These are phyloP conservation scores for Eurypyga helias DNA, from an alignment of 2,113 vertebrate genomes.

Conservation along the genomic window DNA sequence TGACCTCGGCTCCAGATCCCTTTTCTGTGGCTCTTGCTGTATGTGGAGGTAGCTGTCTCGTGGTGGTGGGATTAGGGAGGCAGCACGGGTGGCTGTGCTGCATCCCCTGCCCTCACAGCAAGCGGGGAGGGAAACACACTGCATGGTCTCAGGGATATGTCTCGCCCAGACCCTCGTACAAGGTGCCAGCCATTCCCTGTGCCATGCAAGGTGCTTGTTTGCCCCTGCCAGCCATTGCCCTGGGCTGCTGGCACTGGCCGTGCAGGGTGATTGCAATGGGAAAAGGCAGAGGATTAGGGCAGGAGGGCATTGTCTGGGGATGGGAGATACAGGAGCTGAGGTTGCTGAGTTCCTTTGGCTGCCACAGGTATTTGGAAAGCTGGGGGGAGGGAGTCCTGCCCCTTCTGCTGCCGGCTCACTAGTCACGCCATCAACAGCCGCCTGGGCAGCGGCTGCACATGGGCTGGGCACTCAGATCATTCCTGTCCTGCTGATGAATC, in stretches of 20 bases:
- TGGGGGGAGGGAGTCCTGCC: not conserved
- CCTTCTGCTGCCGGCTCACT: not conserved
- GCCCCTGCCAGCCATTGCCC: not conserved
- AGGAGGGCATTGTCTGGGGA: rapidly evolving
- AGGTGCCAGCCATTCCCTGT: not conserved
- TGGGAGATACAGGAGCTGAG: too few species aligned
- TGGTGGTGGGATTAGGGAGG: not conserved
- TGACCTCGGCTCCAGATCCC: constrained; percentile 37
- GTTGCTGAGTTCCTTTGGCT: too few species aligned
- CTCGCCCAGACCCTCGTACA: rapidly evolving
- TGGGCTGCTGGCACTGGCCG: rapidly evolving
- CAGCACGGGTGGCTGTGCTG: not conserved
- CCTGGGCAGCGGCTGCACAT: not conserved
- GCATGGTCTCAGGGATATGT: rapidly evolving
- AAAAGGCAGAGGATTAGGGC: not conserved
- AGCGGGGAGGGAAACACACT: not conserved
- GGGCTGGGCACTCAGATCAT: not conserved
- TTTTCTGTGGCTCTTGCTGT: not conserved
- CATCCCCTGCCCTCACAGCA: not conserved
- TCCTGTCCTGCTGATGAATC: not conserved
- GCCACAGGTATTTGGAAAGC: not conserved
- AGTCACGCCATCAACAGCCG: rapidly evolving
- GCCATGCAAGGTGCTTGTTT: rapidly evolving
- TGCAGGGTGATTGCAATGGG: rapidly evolving
- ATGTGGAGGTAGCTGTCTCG: not conserved